Evolutionary conservation across 2,888 invertebrate genomes (phyloP), one percentile per base, ranked within the genome.

Genomic region (Tethea ocularis): DNA sequence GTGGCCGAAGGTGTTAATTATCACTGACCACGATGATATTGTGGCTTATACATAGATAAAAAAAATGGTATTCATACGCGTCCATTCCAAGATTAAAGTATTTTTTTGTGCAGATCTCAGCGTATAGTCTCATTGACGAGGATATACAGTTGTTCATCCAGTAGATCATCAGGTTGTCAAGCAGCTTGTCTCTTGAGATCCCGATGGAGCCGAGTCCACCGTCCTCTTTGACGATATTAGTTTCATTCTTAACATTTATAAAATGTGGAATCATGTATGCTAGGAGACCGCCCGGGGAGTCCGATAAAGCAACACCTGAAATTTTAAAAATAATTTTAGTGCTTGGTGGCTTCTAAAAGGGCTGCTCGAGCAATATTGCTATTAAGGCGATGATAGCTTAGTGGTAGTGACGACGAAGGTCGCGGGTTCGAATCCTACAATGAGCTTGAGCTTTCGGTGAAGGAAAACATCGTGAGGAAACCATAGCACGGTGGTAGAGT

Each of bases 251-350:
- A 96, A 96, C 96, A 0, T 95, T 94, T 15, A 96, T 95, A 88
- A 97, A 97, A 82, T 98, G 98, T 79, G 98, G 97, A 24, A 98
- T 81, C 58, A 97, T 95, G 72, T 97, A 98, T 0, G 96, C 96
- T 0, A 97, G 96, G 53, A 98, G 88, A 26, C 97, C 97, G 1
- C 95, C 94, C 0, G 98, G 98, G 0, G 97, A 96, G 70, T 97
- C 96, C 13, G 93, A 88, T 22, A 98, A 81, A 0, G 93, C 96
- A 1, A 94, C 91, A 22, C 97, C 96, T 95, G 71, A 2, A 68
- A n/a, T n/a, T n/a, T n/a, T n/a, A n/a, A n/a, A 67, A 61, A 22
- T 59, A 20, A 46, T 24, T 8, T n/a, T 17, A 20, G n/a, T n/a
- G n/a, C n/a, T n/a, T n/a, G n/a, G n/a, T n/a, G n/a, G n/a, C n/a